Evolutionary conservation across 2,113 vertebrate genomes (phyloP).

Genomic region (Phaethornis superciliosus): DNA sequence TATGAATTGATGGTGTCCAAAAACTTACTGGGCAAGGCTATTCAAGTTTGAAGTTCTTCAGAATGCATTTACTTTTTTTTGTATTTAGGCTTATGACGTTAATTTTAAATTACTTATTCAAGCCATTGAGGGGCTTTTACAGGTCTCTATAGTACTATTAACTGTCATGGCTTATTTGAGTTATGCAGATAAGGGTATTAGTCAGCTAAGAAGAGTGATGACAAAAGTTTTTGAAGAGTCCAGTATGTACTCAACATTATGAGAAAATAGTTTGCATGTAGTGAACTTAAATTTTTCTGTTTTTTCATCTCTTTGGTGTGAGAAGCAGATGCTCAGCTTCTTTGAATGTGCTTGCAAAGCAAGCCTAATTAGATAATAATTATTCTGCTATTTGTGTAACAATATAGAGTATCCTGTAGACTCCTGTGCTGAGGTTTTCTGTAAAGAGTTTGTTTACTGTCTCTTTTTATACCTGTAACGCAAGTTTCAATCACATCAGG

Average conservation of each 20-base stretch:
- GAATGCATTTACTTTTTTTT: neutral
- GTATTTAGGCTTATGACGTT: neutral
- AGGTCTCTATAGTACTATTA: neutral
- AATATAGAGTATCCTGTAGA: neutral
- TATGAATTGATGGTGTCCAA: neutral
- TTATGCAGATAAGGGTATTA: neutral
- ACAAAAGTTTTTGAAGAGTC: neutral
- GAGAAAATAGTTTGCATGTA: neutral
- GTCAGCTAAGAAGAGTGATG: neutral
- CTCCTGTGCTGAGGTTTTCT: neutral
- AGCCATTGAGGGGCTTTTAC: neutral
- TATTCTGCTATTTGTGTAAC: neutral
- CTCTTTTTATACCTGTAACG: neutral
- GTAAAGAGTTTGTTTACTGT: neutral
- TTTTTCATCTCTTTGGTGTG: neutral
- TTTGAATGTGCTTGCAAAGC: neutral
- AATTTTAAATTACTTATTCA: neutral
- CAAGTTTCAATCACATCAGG: neutral
- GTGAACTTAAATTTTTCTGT: neutral
- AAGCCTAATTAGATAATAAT: neutral
- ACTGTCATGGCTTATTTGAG: neutral
- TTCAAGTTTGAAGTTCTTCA: conserved; percentile 3
- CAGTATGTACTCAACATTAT: neutral
- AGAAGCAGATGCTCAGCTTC: neutral
- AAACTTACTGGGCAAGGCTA: neutral